Base-by-base conservation (phyloP, 2,113 vertebrate species). In the Scalopus aquaticus region DNA sequence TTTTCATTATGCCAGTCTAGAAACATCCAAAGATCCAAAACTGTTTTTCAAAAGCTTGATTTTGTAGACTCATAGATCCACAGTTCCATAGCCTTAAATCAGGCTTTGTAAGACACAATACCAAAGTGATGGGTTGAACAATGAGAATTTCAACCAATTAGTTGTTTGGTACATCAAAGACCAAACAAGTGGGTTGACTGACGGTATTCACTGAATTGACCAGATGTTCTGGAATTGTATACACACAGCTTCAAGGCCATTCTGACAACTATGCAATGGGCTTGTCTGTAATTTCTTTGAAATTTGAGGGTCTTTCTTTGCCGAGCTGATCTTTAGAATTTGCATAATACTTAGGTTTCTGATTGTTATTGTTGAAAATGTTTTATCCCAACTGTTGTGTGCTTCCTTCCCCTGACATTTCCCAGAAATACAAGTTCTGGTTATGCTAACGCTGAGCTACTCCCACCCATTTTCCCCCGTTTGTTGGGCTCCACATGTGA, bases 21-120 rank as follows among this genome's bases (percentile, higher is more conserved):
- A 94, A 96, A 65, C 90, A 84, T 76, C 96, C 93, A 96, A 88
- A 96, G 93, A 70, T 69, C 73, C 62, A 35, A 74, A 84, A 42
- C 12, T 30, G n/a, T 94, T 84, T 84, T 92, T 92, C 65, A 69
- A 17, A 91, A 32, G 39, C 83, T 78, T 39, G 22, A 6, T 87
- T 84, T 93, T 17, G 5, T 88, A 80, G 35, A n/a, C 78, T 86
- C 73, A 19, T 39, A 73, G 88, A 87, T 60, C 39, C 65, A 56
- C 22, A 42, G 56, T 76, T 91, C 91, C 69, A 65, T 4, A 81
- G 91, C 94, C 90, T 95, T 90, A 89, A 92, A 24, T 51, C 54
- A 11, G 92, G 56, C 89, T 96, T 62, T 83, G 42, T 32, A 12
- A 56, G 26, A 85, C 77, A 62, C 35, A 62, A 3, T 88, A 56